Evolutionary conservation across 2,113 vertebrate species (phyloP), one percentile per base, ranked within the genome.

Genomic region (Pangasianodon gigas): DNA sequence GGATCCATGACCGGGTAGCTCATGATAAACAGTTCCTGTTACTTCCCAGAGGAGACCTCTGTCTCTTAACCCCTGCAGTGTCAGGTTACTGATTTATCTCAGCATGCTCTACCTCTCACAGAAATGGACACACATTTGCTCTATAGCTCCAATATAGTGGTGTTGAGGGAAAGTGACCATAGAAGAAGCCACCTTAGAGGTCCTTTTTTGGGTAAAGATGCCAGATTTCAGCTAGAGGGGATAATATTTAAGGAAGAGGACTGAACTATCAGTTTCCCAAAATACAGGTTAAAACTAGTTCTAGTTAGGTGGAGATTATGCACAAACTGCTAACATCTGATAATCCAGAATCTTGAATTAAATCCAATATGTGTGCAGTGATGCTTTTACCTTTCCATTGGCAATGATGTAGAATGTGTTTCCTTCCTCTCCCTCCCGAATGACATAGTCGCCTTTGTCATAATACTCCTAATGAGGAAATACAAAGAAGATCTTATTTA

Each of bases 381-480:
- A 11, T 71, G 21, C 58, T 93, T 60, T 94, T 95, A 96, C 96
- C 96, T 95, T 95, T 90, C 96, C 96, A 88, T 96, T 95, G 2
- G 95, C 94, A n/a, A 96, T 96, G 89, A 96, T 96, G 95, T 95
- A 96, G 88, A 96, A 96, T 44, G 96, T 96, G 92, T 95, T 96
- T 79, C 96, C 96, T 92, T 96, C 95, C 88, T 96, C 96, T 62
- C 96, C 96, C 91, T 96, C 94, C 44, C 95, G 91, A 92, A 96
- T 96, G 90, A 96, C 90, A 84, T 95, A 95, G 88, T 96, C 96
- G 69, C 95, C 96, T 90, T 93, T 95, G 93, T 96, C 95, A 79
- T 96, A 96, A 93, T 96, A 96, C 91, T 96, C 96, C 96, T 96
- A 90, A 65, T 87, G 69, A 88, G 89, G 62, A 92, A 90, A 89